Conservation (phyloP, 2,797 vertebrate genomes). For the Gallirallus australis region DNA sequence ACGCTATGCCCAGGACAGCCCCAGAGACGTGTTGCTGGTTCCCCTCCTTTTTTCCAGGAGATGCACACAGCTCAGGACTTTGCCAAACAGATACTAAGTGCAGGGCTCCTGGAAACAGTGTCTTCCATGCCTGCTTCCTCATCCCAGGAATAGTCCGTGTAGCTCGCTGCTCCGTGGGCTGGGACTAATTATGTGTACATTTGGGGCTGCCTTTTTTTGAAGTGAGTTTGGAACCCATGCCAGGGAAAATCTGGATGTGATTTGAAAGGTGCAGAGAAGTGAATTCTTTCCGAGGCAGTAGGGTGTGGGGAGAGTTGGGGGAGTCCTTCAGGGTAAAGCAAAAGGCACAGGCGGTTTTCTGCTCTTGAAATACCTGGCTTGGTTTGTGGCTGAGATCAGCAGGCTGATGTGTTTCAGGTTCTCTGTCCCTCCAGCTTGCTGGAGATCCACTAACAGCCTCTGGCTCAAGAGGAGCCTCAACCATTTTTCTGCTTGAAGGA, state of each 20-base stretch:
- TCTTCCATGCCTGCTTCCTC: background rate
- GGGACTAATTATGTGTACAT: conserved; percentile 17
- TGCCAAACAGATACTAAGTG: background rate
- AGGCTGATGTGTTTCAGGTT: background rate
- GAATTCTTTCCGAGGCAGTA: conserved; percentile 60
- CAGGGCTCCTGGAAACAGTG: background rate
- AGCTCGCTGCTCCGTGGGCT: conserved; percentile 17
- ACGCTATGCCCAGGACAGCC: background rate
- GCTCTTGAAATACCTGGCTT: background rate
- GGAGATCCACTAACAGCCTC: background rate
- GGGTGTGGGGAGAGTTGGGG: background rate
- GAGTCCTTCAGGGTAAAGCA: background rate
- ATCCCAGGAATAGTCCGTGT: background rate
- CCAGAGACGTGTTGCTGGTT: background rate
- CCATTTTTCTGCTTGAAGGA: background rate
- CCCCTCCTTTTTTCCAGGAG: background rate
- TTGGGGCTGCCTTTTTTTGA: conserved; percentile 27
- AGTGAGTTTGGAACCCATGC: background rate
- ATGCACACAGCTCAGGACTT: background rate
- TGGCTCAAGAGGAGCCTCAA: background rate
- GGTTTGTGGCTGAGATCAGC: background rate
- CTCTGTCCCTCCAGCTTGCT: background rate
- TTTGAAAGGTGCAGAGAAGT: conserved; percentile 68
- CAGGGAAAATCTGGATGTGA: conserved; percentile 65
- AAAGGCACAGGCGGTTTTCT: conserved; percentile 45